A percentile compares a stretch with the other conserved stretches of the same genome.
Conservation (phyloP, 2,113 vertebrate species). For the Sisor rabdophorus region DNA sequence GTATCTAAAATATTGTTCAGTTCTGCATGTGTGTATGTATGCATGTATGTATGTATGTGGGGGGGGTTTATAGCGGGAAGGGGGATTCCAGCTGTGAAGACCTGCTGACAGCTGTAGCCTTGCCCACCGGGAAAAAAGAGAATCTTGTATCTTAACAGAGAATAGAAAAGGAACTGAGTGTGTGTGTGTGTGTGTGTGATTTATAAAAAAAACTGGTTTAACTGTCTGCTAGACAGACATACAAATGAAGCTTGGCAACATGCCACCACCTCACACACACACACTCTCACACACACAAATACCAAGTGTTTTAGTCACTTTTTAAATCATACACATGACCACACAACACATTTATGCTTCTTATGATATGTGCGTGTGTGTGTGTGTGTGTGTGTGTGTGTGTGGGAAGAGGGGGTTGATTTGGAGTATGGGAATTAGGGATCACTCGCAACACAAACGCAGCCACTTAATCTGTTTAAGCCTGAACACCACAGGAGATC, state of each 20-base stretch:
- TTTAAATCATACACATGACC: slow-evolving; percentile 56
- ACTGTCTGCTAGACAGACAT: slow-evolving; percentile 17
- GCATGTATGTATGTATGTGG: slow-evolving; percentile 55
- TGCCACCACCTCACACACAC: slow-evolving; percentile 59
- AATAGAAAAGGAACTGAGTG: neutral
- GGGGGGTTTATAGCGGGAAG: slow-evolving; percentile 49
- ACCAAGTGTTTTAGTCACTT: slow-evolving; percentile 33
- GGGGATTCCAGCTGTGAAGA: slow-evolving; percentile 51
- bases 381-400: slow-evolving; percentile 25
- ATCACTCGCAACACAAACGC: slow-evolving; percentile 24
- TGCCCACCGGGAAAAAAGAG: slow-evolving; percentile 7
- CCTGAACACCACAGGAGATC: slow-evolving; percentile 31
- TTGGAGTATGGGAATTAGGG: slow-evolving; percentile 18
- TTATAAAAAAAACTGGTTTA: slow-evolving; percentile 22
- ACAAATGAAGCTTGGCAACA: slow-evolving; percentile 58
- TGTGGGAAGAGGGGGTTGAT: slow-evolving; percentile 10
- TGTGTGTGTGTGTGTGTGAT: slow-evolving; percentile 7
- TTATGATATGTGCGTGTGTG: slow-evolving; percentile 6
- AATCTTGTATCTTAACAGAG: neutral
- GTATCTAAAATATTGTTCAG: neutral
- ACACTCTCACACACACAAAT: slow-evolving; percentile 41
- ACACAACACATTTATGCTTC: slow-evolving; percentile 4
- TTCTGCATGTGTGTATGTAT: slow-evolving; percentile 29
- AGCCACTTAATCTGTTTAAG: slow-evolving; percentile 28
- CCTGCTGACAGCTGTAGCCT: slow-evolving; percentile 40